Percentiles rank a stretch among this genome's conserved stretches.
Evolutionary conservation across 1,140 invertebrate species (phyloP).

Genomic region (Drosophila gunungcola): DNA sequence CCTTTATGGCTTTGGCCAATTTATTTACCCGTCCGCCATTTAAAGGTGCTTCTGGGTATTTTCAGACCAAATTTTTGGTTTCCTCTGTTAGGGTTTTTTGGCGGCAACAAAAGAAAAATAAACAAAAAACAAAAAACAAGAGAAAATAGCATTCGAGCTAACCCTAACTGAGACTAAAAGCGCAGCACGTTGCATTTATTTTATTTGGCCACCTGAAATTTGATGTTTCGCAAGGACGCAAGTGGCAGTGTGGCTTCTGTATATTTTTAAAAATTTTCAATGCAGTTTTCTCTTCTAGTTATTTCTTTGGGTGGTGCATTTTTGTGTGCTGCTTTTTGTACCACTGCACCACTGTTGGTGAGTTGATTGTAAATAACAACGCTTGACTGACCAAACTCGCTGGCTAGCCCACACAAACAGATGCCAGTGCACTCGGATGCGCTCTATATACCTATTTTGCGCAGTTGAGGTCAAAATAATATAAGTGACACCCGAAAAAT

Average conservation of each 20-base stretch:
- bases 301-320: slow-evolving; percentile 1
- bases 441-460: not conserved
- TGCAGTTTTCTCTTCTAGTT: slow-evolving; percentile 14
- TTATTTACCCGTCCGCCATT: slow-evolving; percentile 45
- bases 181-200: slow-evolving; percentile 50
- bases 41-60: slow-evolving; percentile 28
- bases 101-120: not conserved
- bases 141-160: slow-evolving; percentile 20
- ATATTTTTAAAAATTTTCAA: slow-evolving; percentile 22
- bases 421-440: not conserved
- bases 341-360: not conserved
- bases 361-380: slow-evolving; percentile 45
- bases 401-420: slow-evolving; percentile 23
- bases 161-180: slow-evolving; percentile 32
- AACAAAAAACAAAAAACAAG: slow-evolving; percentile 2
- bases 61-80: slow-evolving; percentile 20
- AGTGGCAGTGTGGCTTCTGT: slow-evolving; percentile 13
- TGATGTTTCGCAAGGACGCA: not conserved
- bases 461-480: not conserved
- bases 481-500: too few relatives aligned
- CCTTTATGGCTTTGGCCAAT: slow-evolving; percentile 21
- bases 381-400: slow-evolving; percentile 25
- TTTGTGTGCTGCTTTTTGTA: not conserved
- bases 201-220: slow-evolving; percentile 32
- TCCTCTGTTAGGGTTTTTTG: slow-evolving; percentile 8